These are phyloP conservation scores for Caenorhabditis macrosperma DNA, from an alignment of 2,888 invertebrate species.

Conservation along the genomic window DNA sequence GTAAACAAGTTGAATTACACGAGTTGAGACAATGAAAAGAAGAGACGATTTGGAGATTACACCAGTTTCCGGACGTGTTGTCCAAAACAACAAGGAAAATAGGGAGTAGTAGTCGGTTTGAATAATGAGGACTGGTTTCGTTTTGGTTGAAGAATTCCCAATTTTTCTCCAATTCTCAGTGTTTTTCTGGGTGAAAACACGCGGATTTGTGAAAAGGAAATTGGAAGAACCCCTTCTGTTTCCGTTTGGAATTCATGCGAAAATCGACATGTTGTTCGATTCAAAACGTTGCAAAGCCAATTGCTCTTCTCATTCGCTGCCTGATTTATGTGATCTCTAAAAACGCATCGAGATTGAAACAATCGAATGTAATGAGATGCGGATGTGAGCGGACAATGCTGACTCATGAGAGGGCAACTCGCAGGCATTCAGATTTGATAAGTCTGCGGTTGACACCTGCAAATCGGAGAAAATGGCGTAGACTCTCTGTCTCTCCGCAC, in stretches of 20 bases:
- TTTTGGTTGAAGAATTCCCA: neutral
- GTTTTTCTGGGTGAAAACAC: no score
- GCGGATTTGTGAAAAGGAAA: neutral
- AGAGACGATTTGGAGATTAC: conserved; percentile 46
- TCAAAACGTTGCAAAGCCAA: conserved; percentile 44
- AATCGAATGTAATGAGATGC: conserved; percentile 15
- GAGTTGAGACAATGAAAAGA: conserved; percentile 38
- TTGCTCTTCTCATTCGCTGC: conserved; percentile 37
- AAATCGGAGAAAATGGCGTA: conserved; percentile 57
- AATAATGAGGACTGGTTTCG: conserved; percentile 38
- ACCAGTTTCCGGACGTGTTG: conserved; percentile 20
- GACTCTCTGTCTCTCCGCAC: conserved; percentile 39
- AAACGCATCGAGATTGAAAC: conserved; percentile 4
- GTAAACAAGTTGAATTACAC: conserved; percentile 56
- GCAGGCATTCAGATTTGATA: conserved; percentile 44
- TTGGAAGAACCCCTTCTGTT: no score
- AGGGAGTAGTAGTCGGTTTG: conserved; percentile 6
- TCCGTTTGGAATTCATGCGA: no score
- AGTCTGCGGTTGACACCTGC: conserved; percentile 62
- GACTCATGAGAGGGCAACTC: conserved; percentile 8
- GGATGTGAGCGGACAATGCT: neutral
- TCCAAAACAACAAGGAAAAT: conserved; percentile 19
- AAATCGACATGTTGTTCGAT: conserved; percentile 21
- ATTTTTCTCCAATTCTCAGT: neutral
- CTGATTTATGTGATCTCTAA: conserved; percentile 51